Percentiles rank a stretch among this genome's conserved stretches.
Conservation (phyloP, 1,140 invertebrate species). For the Brachionus calyciflorus region DNA sequence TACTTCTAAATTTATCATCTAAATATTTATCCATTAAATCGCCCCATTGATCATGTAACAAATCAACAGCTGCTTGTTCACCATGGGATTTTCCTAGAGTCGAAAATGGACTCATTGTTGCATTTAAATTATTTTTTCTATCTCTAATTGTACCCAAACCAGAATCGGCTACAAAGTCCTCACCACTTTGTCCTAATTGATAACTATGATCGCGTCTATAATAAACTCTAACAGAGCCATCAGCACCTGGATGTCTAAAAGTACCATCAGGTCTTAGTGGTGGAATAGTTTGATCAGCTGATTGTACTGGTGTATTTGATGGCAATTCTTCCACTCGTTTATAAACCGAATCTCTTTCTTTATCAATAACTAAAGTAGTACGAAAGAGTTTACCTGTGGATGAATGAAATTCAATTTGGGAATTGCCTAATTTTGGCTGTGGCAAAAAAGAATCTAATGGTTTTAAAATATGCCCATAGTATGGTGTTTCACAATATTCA, state of each 20-base stretch:
- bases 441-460: conserved; percentile 8
- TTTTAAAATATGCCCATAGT: conserved; percentile 41
- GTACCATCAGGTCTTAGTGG: conserved; percentile 37
- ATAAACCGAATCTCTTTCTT: conserved; percentile 42
- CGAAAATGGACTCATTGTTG: conserved; percentile 21
- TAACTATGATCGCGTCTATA: conserved; percentile 28
- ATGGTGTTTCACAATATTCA: conserved; percentile 45
- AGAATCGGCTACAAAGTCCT: not conserved
- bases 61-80: conserved; percentile 7
- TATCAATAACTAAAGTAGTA: conserved; percentile 36
- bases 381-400: conserved; percentile 27
- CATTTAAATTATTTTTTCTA: not conserved
- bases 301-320: not conserved
- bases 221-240: conserved; percentile 30
- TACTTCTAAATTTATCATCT: conserved; percentile 36
- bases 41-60: conserved; percentile 35
- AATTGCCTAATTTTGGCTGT: not conserved
- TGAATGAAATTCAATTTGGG: conserved; percentile 42
- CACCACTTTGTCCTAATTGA: not conserved
- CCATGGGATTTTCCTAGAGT: conserved; percentile 34
- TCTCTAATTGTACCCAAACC: not conserved
- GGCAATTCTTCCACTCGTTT: conserved; percentile 9
- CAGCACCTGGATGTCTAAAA: conserved; percentile 34
- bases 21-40: conserved; percentile 45
- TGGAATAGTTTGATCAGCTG: not conserved